phyloP scores from a whole-genome alignment of 2,888 invertebrate species.

The Dicranocentrus wangi region DNA sequence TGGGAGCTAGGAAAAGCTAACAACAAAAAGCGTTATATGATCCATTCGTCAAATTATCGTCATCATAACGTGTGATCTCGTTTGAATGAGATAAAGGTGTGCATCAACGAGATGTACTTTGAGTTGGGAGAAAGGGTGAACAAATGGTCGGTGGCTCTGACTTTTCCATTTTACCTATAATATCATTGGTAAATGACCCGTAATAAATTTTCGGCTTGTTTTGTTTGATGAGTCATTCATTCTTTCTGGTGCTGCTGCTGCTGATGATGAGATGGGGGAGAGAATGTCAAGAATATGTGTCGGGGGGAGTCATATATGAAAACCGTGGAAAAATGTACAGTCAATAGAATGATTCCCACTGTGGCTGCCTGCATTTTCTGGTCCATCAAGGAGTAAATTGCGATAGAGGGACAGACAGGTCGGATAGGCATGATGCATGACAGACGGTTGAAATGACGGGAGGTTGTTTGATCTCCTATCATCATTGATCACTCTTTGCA shows the following conservation, averaged over 20 bases:
- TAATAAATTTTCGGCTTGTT: too few relatives aligned
- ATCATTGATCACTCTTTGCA: conserved; percentile 50
- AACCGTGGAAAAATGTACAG: too few relatives aligned
- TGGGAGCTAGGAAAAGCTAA: too few relatives aligned
- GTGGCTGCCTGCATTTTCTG: conserved; percentile 10
- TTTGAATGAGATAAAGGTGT: conserved; percentile 28
- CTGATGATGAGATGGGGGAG: too few relatives aligned
- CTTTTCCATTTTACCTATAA: conserved; percentile 6
- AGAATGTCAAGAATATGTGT: too few relatives aligned
- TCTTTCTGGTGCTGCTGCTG: too few relatives aligned
- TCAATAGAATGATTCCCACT: not conserved
- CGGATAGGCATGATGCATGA: not conserved
- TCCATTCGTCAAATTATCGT: conserved; percentile 45
- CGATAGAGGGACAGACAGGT: conserved; percentile 9
- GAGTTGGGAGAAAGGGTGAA: conserved; percentile 17
- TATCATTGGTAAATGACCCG: conserved; percentile 5
- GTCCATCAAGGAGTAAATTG: conserved; percentile 15
- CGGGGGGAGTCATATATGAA: too few relatives aligned
- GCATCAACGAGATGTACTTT: conserved; percentile 8
- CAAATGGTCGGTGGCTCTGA: conserved; percentile 12
- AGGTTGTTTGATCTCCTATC: conserved; percentile 56
- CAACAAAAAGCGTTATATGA: too few relatives aligned
- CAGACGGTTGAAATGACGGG: conserved; percentile 37
- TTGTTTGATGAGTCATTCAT: conserved; percentile 29
- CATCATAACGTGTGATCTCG: not conserved